Evolutionary conservation across 2,888 invertebrate genomes (phyloP).

Genomic region (Yponomeuta sedellus): DNA sequence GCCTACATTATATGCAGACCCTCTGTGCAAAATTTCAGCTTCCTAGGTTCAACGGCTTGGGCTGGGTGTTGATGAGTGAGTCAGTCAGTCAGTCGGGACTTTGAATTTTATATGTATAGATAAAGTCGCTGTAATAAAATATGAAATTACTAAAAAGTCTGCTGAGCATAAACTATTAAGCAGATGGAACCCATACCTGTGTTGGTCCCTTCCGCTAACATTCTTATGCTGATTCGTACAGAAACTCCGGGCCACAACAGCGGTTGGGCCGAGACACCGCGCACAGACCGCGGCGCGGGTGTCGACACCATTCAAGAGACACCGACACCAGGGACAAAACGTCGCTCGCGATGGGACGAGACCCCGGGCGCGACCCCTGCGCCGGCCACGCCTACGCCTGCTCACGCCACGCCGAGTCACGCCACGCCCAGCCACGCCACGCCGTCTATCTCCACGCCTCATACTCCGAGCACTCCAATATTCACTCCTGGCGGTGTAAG

Average conservation of each 20-base stretch:
- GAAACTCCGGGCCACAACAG: constrained; percentile 97
- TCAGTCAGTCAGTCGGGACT: too few relatives aligned
- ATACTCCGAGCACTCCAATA: constrained; percentile 74
- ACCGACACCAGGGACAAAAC: constrained; percentile 96
- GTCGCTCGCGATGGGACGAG: constrained; percentile 99
- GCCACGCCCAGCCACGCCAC: constrained; percentile 85
- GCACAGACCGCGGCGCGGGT: constrained; percentile 90
- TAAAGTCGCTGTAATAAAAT: too few relatives aligned
- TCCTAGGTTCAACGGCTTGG: too few relatives aligned
- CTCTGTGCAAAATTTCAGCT: too few relatives aligned
- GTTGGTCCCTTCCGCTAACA: too few relatives aligned
- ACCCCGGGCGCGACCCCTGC: constrained; percentile 90
- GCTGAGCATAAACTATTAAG: too few relatives aligned
- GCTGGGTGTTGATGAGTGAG: too few relatives aligned
- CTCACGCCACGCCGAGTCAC: constrained; percentile 82
- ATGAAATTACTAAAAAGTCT: too few relatives aligned
- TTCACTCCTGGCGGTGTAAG: constrained; percentile 88
- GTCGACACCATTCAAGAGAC: constrained; percentile 91
- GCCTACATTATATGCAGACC: too few relatives aligned
- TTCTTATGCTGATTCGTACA: constrained; percentile 41
- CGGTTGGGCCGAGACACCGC: constrained; percentile 99
- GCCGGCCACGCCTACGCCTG: constrained; percentile 83
- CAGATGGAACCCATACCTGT: too few relatives aligned
- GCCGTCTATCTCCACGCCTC: constrained; percentile 80
- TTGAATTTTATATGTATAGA: too few relatives aligned